Base-by-base conservation (phyloP, 2,888 invertebrate species). In the Tiphia femorata region DNA sequence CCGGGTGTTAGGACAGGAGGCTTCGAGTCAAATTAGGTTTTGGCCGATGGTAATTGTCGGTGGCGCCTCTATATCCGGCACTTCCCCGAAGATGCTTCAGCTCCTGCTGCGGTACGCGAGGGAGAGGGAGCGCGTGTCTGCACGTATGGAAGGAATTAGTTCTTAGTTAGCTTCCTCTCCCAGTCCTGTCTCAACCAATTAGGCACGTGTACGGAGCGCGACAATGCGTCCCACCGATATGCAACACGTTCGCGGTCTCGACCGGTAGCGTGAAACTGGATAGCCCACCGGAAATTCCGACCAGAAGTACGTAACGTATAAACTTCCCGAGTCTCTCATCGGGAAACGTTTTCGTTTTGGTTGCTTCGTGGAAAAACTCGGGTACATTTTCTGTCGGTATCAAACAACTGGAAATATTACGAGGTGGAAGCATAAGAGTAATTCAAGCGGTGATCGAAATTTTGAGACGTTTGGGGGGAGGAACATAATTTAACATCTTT, bases 61-160 rank as follows among this genome's bases (percentile, higher is more conserved):
- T 73, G 83, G 83, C 83, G 83, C 82, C 82, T 79, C 78, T 80
- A 81, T 82, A 83, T 83, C 83, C 83, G 83, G 80, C 75, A 69
- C 76, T 83, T 83, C 83, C 64, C 52, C 80, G 83, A 83, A 83
- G 69, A 76, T 67, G 65, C 46, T 46, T n/a, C n/a, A n/a, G n/a
- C n/a, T n/a, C n/a, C n/a, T n/a, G n/a, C n/a, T n/a, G n/a, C 25
- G 30, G 41, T 42, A 33, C 42, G 40, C 35, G 55, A 38, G 27
- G 38, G 41, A 55, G 47, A 8, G 49, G 38, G 46, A 33, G 51
- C 16, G 8, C 17, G 29, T 7, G 43, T 19, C 25, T 42, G 58
- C 54, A 62, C 80, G 82, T 81, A 83, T 82, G 83, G 80, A 81
- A 83, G 71, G 72, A 82, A 82, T 83, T 81, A 83, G 78, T 81